phyloP scores from a whole-genome alignment of 1,140 invertebrate genomes.

The Centruroides sculpturatus region DNA sequence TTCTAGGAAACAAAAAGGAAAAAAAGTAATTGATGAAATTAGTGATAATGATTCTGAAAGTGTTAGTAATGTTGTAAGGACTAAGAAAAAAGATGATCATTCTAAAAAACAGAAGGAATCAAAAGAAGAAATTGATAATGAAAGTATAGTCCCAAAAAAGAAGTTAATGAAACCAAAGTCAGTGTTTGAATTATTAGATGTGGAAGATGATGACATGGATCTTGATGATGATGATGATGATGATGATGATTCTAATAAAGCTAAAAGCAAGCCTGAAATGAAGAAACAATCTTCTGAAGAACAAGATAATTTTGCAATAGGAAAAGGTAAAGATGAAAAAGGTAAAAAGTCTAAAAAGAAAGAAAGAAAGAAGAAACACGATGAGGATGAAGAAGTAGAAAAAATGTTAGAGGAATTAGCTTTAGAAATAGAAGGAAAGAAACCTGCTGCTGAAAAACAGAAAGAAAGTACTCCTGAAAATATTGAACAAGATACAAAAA shows the following conservation, averaged over 20 bases:
- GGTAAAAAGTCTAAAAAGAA: slow-evolving; percentile 15
- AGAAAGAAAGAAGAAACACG: slow-evolving; percentile 11
- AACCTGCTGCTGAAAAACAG: not conserved
- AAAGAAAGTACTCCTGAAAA: not conserved
- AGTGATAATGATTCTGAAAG: not conserved
- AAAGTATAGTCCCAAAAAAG: slow-evolving; percentile 6
- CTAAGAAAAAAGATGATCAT: slow-evolving; percentile 3
- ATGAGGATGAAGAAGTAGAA: slow-evolving; percentile 11
- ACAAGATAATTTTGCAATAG: slow-evolving; percentile 20
- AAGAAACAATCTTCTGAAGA: slow-evolving; percentile 13
- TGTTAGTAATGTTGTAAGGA: not conserved
- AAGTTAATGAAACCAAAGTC: slow-evolving; percentile 1
- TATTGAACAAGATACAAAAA: slow-evolving; percentile 1
- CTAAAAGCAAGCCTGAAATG: slow-evolving; percentile 21
- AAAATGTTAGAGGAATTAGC: slow-evolving; percentile 12
- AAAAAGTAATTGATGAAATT: slow-evolving; percentile 1
- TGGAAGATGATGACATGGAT: slow-evolving; percentile 16
- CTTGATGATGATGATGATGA: not conserved
- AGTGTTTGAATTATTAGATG: not conserved
- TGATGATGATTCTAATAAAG: slow-evolving; percentile 18
- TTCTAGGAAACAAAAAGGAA: slow-evolving; percentile 1
- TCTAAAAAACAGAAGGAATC: slow-evolving; percentile 5
- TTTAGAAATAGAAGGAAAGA: slow-evolving; percentile 3
- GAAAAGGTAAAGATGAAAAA: slow-evolving; percentile 17
- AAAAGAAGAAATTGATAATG: slow-evolving; percentile 6